Base-by-base conservation (phyloP, 2,113 vertebrate genomes). In the Xenopus laevis region DNA sequence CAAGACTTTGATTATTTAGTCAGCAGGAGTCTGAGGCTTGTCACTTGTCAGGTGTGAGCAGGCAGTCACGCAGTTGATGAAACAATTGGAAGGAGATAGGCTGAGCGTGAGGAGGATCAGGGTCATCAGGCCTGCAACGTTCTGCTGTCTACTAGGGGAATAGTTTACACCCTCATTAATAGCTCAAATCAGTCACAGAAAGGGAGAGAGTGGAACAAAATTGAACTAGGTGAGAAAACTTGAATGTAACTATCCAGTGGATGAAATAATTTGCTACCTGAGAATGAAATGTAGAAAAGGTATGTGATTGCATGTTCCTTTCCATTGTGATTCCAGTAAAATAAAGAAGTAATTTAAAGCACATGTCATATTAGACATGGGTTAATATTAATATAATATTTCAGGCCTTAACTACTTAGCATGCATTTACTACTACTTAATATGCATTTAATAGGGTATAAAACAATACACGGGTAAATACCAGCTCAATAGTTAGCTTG, bases 1-100 rank as follows among this genome's bases (percentile, higher is more conserved):
- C 94, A 95, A 92, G 92, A 92, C 90, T 95, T 96, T 96, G 96
- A 98, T 97, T 95, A 96, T 93, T 93, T 90, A 93, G 93, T 94
- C 92, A 89, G 92, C 92, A 86, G 90, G 94, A 94, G 92, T 91
- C 90, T 88, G 89, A 91, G 90, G 87, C 89, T 91, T 94, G 95
- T 94, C 94, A 93, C 92, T 91, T 90, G 91, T 94, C 94, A 95
- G 94, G 89, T 93, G 88, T 89, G 91, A 92, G 91, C 91, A 83
- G 77, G 89, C 88, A 87, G 88, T 81, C 85, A 81, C 83, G 76
- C 79, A 78, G 86, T 90, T 94, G 96, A 96, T 91, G 94, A 93
- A 92, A 94, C 93, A 93, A 94, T 95, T 90, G 91, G 87, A 90
- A 87, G 89, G 91, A 93, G 87, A 90, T 83, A 86, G 87, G 80